These are phyloP conservation scores for Malacosoma neustria DNA, from an alignment of 2,888 invertebrate species.

Conservation along the genomic window DNA sequence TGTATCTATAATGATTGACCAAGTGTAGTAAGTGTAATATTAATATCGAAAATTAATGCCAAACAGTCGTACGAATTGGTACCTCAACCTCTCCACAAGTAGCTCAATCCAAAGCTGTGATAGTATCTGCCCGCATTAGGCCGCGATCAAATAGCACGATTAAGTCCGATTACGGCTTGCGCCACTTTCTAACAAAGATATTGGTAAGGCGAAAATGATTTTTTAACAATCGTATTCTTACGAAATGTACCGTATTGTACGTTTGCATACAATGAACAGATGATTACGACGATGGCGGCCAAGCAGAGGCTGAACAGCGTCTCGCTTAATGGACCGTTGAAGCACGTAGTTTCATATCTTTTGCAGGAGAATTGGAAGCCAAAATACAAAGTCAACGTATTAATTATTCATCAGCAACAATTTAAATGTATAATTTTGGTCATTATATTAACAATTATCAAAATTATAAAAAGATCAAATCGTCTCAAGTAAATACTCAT, in stretches of 20 bases:
- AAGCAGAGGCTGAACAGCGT: constrained; percentile 1
- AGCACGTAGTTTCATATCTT: background rate
- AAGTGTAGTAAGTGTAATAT: background rate
- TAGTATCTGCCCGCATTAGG: background rate
- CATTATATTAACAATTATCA: too few relatives aligned
- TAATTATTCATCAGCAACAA: too few relatives aligned
- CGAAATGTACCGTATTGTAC: background rate
- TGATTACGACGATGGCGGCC: background rate
- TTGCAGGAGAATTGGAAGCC: too few relatives aligned
- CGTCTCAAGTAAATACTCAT: too few relatives aligned
- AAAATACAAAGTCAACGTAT: too few relatives aligned
- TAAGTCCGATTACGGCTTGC: background rate
- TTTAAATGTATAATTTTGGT: too few relatives aligned
- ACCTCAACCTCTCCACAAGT: too few relatives aligned
- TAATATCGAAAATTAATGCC: background rate
- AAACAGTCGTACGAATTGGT: background rate
- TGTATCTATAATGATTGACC: too few relatives aligned
- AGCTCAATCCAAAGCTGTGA: background rate
- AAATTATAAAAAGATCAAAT: too few relatives aligned
- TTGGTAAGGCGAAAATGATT: background rate
- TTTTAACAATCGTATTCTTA: background rate
- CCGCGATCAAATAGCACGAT: background rate
- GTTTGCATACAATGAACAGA: background rate
- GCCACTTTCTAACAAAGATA: background rate
- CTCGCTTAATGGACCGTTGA: background rate